These are phyloP conservation scores for Clarias platycephalus DNA, from an alignment of 2,797 vertebrate species.

Conservation along the genomic window DNA sequence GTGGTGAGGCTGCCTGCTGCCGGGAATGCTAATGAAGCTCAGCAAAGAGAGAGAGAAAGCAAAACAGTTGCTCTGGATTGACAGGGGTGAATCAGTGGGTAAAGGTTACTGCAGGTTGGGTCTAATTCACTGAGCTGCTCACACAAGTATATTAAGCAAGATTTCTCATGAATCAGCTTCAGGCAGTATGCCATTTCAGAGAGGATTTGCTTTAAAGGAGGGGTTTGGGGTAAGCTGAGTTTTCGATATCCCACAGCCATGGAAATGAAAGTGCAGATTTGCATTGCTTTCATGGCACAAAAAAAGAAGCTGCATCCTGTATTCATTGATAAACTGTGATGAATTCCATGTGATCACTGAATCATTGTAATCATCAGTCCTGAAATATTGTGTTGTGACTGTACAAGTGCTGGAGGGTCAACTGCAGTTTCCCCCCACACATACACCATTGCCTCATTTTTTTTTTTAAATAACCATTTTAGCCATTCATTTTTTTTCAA, in stretches of 20 bases:
- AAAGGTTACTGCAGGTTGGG: conserved; percentile 71
- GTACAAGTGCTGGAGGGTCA: conserved; percentile 45
- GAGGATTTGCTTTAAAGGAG: conserved; percentile 51
- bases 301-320: conserved; percentile 69
- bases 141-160: conserved; percentile 57
- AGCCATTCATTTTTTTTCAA: too few relatives aligned
- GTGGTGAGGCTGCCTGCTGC: conserved; percentile 66
- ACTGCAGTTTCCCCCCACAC: conserved; percentile 30
- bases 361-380: conserved; percentile 8
- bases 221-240: conserved; percentile 27
- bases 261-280: conserved; percentile 61
- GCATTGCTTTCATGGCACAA: conserved; percentile 18
- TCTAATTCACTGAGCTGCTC: conserved; percentile 56
- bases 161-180: conserved; percentile 59
- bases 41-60: conserved; percentile 39
- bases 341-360: conserved; percentile 51
- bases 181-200: conserved; percentile 47
- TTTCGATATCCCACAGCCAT: conserved; percentile 59
- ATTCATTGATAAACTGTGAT: conserved; percentile 74
- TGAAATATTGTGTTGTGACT: conserved; percentile 60
- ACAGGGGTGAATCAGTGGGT: conserved; percentile 72
- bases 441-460: conserved; percentile 52
- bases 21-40: conserved; percentile 75
- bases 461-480: conserved; percentile 7
- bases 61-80: conserved; percentile 66